These are phyloP conservation scores for Ditylenchus weischeri DNA, from an alignment of 2,888 invertebrate species.

Conservation along the genomic window DNA sequence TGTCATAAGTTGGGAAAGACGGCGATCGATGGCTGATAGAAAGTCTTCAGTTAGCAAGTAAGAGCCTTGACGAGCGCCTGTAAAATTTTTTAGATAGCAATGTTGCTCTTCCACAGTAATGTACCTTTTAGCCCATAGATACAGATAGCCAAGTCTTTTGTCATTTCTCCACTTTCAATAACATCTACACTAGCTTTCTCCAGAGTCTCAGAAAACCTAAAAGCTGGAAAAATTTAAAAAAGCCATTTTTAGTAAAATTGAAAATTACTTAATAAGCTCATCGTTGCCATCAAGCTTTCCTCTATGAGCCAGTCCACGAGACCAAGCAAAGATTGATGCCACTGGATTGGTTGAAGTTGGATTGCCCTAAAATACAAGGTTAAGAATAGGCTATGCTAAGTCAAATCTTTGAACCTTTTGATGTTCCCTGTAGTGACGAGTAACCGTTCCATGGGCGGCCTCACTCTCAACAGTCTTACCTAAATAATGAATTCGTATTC, in stretches of 20 bases:
- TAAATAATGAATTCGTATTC: not conserved
- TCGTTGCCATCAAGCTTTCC: constrained; percentile 77
- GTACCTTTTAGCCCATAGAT: constrained; percentile 72
- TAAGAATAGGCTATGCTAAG: not conserved
- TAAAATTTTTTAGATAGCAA: not conserved
- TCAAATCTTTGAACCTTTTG: constrained; percentile 26
- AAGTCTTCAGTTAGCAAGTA: constrained; percentile 82
- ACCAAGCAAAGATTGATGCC: constrained; percentile 88
- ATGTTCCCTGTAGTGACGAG: constrained; percentile 69
- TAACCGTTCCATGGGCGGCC: constrained; percentile 67
- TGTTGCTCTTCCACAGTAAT: constrained; percentile 59
- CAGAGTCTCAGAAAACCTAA: constrained; percentile 68
- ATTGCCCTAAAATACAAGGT: constrained; percentile 65
- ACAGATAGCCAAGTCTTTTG: constrained; percentile 82
- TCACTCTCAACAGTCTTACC: constrained; percentile 66
- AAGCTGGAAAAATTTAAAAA: not conserved
- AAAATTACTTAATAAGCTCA: constrained; percentile 67
- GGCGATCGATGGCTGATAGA: constrained; percentile 75
- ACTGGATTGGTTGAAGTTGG: constrained; percentile 85
- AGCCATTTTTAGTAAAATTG: not conserved
- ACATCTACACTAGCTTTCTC: constrained; percentile 81
- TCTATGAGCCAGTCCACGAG: constrained; percentile 77
- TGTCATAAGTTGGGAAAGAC: constrained; percentile 62
- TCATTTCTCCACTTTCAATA: constrained; percentile 79
- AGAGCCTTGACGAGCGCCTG: constrained; percentile 50